These are phyloP conservation scores for Drosophila varians DNA, from an alignment of 1,140 invertebrate genomes.

Conservation along the genomic window DNA sequence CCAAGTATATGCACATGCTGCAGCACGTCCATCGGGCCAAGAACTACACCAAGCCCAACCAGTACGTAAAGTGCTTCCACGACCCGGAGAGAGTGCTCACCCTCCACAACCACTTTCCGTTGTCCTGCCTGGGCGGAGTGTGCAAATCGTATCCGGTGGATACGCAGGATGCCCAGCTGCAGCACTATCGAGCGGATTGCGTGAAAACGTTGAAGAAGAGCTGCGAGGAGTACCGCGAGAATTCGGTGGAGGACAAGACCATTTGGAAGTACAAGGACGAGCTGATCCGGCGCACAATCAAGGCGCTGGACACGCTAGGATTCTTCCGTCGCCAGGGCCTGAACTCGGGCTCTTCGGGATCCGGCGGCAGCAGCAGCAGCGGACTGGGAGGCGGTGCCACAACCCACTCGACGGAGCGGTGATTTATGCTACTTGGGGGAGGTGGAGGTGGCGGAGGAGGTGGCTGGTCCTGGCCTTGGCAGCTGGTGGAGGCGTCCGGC, in stretches of 20 bases:
- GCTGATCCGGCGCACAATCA: conserved; percentile 88
- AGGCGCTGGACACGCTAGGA: conserved; percentile 88
- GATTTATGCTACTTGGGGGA: conserved; percentile 66
- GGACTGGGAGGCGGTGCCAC: conserved; percentile 55
- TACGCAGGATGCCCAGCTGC: conserved; percentile 92
- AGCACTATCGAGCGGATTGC: conserved; percentile 97
- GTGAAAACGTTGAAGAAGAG: conserved; percentile 94
- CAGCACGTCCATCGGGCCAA: conserved; percentile 95
- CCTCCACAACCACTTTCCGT: conserved; percentile 96
- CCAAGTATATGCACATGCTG: conserved; percentile 96
- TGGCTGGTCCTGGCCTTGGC: conserved; percentile 67
- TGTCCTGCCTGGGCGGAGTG: conserved; percentile 92
- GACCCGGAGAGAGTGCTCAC: conserved; percentile 94
- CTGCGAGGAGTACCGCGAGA: conserved; percentile 92
- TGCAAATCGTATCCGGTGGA: conserved; percentile 95
- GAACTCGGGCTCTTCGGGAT: conserved; percentile 17
- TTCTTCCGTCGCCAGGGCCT: conserved; percentile 86
- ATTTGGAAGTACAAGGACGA: conserved; percentile 94
- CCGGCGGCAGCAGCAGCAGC: conserved; percentile 55
- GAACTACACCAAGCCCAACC: conserved; percentile 96
- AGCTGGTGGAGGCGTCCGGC: conserved; percentile 54
- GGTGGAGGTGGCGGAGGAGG: conserved; percentile 10
- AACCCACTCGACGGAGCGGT: conserved; percentile 79
- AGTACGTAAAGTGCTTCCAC: conserved; percentile 97
- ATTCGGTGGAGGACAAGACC: conserved; percentile 92